A percentile compares a stretch with the other conserved stretches of the same genome.
Conservation (phyloP, 2,888 invertebrate species). For the Helobdella robusta region DNA sequence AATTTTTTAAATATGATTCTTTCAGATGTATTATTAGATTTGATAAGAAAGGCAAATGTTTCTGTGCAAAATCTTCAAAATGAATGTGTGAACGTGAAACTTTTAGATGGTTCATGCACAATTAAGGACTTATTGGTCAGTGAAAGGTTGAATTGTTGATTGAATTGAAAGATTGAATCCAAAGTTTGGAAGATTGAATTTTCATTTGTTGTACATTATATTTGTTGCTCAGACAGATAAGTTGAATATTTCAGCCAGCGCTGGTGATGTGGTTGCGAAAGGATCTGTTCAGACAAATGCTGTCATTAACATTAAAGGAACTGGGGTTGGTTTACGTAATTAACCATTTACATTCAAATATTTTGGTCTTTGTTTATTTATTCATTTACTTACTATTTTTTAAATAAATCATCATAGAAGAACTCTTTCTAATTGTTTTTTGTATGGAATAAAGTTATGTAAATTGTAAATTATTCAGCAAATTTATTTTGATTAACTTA, state of each 20-base stretch:
- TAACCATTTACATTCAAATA: no score
- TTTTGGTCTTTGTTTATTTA: no score
- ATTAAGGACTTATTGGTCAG: conserved; percentile 8
- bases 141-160: no score
- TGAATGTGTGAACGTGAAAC: not conserved
- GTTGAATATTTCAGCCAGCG: not conserved
- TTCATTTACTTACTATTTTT: no score
- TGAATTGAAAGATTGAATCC: no score
- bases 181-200: no score
- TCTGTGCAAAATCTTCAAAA: not conserved
- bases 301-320: not conserved
- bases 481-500: no score
- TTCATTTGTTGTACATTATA: not conserved
- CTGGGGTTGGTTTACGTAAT: not conserved
- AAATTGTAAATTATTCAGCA: not conserved
- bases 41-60: conserved; percentile 1
- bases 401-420: no score
- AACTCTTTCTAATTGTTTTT: not conserved
- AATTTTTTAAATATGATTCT: conserved; percentile 4
- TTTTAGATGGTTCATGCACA: not conserved
- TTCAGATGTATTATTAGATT: not conserved
- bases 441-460: not conserved
- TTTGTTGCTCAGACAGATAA: conserved; percentile 9
- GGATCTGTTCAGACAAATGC: conserved; percentile 10
- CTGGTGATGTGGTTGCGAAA: not conserved